Evolutionary conservation across 2,888 invertebrate species (phyloP).

Genomic region (Brachynemurus nebulosus): DNA sequence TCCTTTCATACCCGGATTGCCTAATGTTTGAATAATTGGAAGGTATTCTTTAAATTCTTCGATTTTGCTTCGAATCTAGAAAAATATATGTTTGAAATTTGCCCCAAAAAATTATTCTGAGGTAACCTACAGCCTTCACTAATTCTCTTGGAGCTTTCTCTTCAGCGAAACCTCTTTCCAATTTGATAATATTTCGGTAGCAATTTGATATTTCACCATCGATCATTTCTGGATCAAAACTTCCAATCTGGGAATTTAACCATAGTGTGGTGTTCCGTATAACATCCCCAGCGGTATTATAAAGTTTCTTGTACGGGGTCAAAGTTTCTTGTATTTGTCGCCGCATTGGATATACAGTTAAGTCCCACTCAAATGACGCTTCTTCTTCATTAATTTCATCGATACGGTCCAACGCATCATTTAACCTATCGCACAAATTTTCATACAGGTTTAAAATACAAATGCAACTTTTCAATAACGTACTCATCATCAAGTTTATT

Average conservation of each 20-base stretch:
- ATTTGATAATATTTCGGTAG: slow-evolving; percentile 66
- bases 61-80: slow-evolving; percentile 46
- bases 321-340: slow-evolving; percentile 66
- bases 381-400: slow-evolving; percentile 89
- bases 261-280: slow-evolving; percentile 67
- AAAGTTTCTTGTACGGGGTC: slow-evolving; percentile 73
- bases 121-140: slow-evolving; percentile 40
- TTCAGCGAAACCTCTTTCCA: slow-evolving; percentile 76
- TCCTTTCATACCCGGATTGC: slow-evolving; percentile 85
- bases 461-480: slow-evolving; percentile 14
- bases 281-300: slow-evolving; percentile 80
- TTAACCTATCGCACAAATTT: slow-evolving; percentile 34
- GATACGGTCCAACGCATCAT: slow-evolving; percentile 61
- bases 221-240: slow-evolving; percentile 77
- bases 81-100: neutral
- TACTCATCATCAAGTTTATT: slow-evolving; percentile 58
- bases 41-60: slow-evolving; percentile 79
- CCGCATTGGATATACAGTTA: slow-evolving; percentile 76
- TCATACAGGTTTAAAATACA: neutral
- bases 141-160: slow-evolving; percentile 59
- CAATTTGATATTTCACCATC: slow-evolving; percentile 59
- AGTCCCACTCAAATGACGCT: slow-evolving; percentile 71
- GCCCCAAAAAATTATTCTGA: neutral
- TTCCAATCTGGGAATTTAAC: slow-evolving; percentile 73
- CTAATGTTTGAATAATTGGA: slow-evolving; percentile 85